Evolutionary conservation across 2,113 vertebrate genomes (phyloP).

Genomic region (Athene cunicularia): DNA sequence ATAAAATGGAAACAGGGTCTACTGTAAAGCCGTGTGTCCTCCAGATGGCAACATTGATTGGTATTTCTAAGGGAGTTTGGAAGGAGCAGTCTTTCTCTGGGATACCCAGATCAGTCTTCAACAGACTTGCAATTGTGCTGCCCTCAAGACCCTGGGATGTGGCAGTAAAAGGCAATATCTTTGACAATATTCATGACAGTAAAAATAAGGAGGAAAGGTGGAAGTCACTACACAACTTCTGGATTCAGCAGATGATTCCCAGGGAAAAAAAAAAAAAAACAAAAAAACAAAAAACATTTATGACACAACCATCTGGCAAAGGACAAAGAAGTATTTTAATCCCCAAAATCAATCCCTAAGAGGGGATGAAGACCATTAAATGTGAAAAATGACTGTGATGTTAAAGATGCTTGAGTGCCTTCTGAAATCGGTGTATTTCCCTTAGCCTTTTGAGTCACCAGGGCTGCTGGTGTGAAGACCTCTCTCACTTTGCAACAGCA

Average conservation of each 20-base stretch:
- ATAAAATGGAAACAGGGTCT: slow-evolving; percentile 56
- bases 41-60: slow-evolving; percentile 73
- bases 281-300: not conserved
- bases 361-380: not conserved
- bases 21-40: slow-evolving; percentile 61
- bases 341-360: not conserved
- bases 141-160: not conserved
- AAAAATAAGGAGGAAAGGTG: not conserved
- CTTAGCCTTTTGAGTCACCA: not conserved
- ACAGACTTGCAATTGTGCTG: not conserved
- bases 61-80: slow-evolving; percentile 43
- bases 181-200: not conserved
- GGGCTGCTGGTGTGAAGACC: not conserved
- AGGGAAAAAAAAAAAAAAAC: not conserved
- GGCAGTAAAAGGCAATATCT: not conserved
- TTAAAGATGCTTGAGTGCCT: not conserved
- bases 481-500: not conserved
- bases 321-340: not conserved
- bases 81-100: not conserved
- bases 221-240: not conserved
- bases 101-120: not conserved
- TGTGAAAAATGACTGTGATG: not conserved
- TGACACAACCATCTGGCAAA: not conserved
- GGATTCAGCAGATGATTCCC: not conserved
- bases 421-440: not conserved